These are phyloP conservation scores for Percina caprodes DNA, from an alignment of 2,113 vertebrate species.

Conservation along the genomic window DNA sequence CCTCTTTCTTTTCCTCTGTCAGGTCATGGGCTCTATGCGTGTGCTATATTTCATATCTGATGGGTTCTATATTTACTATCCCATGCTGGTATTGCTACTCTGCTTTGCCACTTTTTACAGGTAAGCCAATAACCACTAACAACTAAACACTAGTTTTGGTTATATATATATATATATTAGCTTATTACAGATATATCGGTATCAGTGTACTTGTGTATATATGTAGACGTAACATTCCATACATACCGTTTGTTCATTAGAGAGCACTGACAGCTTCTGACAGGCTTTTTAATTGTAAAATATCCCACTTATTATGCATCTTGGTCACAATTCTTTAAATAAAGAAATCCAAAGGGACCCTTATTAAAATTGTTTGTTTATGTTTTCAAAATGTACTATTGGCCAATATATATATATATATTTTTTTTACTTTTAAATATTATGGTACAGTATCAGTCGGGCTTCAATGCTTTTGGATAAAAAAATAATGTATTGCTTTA, in stretches of 20 bases:
- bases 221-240: no score
- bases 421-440: no score
- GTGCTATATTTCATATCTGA: constrained; percentile 94
- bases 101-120: constrained; percentile 95
- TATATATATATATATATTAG: not conserved
- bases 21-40: constrained; percentile 97
- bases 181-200: not conserved
- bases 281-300: no score
- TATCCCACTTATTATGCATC: no score
- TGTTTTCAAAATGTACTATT: not conserved
- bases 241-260: not conserved
- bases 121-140: constrained; percentile 73
- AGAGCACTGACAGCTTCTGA: not conserved
- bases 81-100: constrained; percentile 94
- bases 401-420: no score
- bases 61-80: constrained; percentile 98
- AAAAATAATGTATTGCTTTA: no score
- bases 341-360: not conserved
- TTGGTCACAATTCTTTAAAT: no score
- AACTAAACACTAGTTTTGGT: not conserved
- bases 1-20: constrained; percentile 31
- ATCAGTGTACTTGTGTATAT: not conserved
- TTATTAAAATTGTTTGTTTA: not conserved
- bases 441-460: not conserved
- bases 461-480: not conserved